Percentiles rank a stretch among this genome's conserved stretches.
These are phyloP conservation scores for Danaus plexippus DNA, from an alignment of 1,140 invertebrate species.

Conservation along the genomic window DNA sequence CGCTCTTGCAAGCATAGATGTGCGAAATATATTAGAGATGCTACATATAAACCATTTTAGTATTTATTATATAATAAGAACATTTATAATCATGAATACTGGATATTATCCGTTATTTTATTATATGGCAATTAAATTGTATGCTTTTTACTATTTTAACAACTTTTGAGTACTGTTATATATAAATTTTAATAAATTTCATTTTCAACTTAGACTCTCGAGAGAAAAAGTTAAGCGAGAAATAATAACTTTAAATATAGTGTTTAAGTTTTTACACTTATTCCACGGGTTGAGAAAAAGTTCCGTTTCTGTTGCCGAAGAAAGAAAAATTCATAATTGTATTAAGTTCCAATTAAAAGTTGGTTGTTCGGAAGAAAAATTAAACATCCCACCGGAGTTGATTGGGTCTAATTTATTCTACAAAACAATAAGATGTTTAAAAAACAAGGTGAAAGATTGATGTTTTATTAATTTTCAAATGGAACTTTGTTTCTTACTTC, in stretches of 20 bases:
- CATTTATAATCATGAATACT: too few relatives aligned
- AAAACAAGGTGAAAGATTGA: constrained; percentile 10
- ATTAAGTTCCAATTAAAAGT: constrained; percentile 21
- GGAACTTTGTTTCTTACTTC: background rate
- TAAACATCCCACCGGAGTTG: constrained; percentile 17
- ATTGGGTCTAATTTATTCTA: constrained; percentile 16
- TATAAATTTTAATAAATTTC: too few relatives aligned
- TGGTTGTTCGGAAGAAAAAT: constrained; percentile 19
- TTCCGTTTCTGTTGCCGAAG: constrained; percentile 6
- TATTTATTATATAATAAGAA: too few relatives aligned
- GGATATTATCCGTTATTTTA: too few relatives aligned
- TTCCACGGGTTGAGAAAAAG: constrained; percentile 1
- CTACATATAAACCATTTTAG: too few relatives aligned
- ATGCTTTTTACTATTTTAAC: too few relatives aligned
- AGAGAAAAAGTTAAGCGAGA: too few relatives aligned
- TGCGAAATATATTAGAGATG: constrained; percentile 10
- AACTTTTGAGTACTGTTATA: too few relatives aligned
- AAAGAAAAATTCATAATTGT: constrained; percentile 23
- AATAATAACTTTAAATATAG: too few relatives aligned
- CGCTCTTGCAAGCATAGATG: constrained; percentile 20
- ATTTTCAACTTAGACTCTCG: too few relatives aligned
- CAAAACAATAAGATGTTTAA: constrained; percentile 13
- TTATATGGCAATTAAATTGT: too few relatives aligned
- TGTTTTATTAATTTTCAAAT: constrained; percentile 3
- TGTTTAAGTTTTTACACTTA: too few relatives aligned